These are phyloP conservation scores for Rhinolophus sinicus DNA, from an alignment of 2,113 vertebrate genomes.

Conservation along the genomic window DNA sequence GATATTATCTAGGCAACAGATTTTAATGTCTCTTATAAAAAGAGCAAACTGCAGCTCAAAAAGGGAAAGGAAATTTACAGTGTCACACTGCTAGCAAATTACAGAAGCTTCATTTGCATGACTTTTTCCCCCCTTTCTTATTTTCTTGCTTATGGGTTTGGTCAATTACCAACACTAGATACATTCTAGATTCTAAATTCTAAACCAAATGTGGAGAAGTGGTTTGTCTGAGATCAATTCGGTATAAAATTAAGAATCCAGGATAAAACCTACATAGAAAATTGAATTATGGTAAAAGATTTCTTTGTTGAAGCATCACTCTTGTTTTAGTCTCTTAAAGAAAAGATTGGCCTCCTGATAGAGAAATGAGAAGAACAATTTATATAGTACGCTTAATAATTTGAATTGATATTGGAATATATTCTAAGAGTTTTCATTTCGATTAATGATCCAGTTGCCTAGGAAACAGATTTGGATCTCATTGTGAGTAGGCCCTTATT, in stretches of 20 bases:
- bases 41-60: not conserved
- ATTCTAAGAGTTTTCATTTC: conserved; percentile 21
- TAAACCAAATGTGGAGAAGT: not conserved
- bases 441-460: not conserved
- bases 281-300: not conserved
- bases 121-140: not conserved
- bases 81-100: not conserved
- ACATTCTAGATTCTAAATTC: not conserved
- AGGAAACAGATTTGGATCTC: not conserved
- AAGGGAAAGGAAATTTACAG: not conserved
- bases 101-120: not conserved
- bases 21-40: not conserved
- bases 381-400: not conserved
- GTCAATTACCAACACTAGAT: not conserved
- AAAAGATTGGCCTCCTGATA: not conserved
- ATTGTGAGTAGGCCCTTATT: not conserved
- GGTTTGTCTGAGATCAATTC: not conserved
- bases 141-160: not conserved
- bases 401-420: conserved; percentile 45
- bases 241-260: not conserved
- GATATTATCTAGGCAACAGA: not conserved
- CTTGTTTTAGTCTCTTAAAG: not conserved
- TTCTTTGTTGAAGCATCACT: not conserved
- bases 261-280: not conserved
- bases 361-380: not conserved